phyloP scores from a whole-genome alignment of 2,888 invertebrate genomes.

The Koerneria pararmatus region DNA sequence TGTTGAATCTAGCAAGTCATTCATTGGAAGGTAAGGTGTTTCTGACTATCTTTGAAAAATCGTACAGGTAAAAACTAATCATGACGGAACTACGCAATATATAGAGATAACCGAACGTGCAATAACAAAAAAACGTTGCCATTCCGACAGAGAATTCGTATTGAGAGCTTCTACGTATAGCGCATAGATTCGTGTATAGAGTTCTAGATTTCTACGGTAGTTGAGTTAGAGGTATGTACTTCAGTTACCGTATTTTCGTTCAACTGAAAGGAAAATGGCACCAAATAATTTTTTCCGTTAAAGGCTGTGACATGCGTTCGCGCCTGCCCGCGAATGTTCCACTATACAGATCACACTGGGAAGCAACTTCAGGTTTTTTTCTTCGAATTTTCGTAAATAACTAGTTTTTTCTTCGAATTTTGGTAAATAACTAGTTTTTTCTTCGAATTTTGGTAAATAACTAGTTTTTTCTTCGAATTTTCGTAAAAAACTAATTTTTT shows the following conservation, averaged over 20 bases:
- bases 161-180: too few species aligned
- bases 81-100: too few species aligned
- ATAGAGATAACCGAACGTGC: too few species aligned
- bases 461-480: background rate
- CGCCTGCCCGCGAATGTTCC: conserved; percentile 24
- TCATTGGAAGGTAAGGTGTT: background rate
- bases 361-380: conserved; percentile 24
- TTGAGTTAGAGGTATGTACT: too few species aligned
- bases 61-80: too few species aligned
- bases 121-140: too few species aligned
- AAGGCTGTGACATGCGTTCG: conserved; percentile 28
- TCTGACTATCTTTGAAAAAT: too few species aligned
- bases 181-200: too few species aligned
- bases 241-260: background rate
- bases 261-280: background rate
- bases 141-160: too few species aligned
- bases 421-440: background rate
- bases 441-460: background rate
- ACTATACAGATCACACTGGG: conserved; percentile 28
- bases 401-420: background rate
- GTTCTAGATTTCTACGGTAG: too few species aligned
- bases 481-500: background rate
- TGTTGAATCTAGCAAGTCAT: too few species aligned
- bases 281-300: background rate
- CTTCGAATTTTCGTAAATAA: background rate